Evolutionary conservation across 2,797 vertebrate genomes (phyloP).

Genomic region (Pseudotriccus pelzelni): DNA sequence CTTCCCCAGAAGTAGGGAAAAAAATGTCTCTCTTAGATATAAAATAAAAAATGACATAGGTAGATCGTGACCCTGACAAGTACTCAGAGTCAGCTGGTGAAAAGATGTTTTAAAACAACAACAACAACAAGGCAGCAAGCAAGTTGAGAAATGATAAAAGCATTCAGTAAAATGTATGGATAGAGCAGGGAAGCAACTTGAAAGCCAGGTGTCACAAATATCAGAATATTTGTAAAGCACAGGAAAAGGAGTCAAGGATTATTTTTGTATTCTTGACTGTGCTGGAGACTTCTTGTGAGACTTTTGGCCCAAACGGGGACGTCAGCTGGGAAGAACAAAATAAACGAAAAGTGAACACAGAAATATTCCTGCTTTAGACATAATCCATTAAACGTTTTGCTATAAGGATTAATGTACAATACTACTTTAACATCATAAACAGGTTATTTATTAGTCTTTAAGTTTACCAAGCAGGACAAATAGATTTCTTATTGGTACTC

Average conservation of each 20-base stretch:
- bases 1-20: constrained; percentile 24
- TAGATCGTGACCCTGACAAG: constrained; percentile 39
- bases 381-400: not conserved
- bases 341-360: not conserved
- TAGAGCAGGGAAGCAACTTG: not conserved
- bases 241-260: not conserved
- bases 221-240: not conserved
- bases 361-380: not conserved
- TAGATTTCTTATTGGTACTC: not conserved
- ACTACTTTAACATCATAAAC: not conserved
- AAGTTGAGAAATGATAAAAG: constrained; percentile 23
- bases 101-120: constrained; percentile 25
- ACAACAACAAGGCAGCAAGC: not conserved
- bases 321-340: not conserved
- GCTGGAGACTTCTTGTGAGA: not conserved
- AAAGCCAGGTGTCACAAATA: constrained; percentile 21
- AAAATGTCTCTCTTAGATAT: not conserved
- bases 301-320: not conserved
- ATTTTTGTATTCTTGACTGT: not conserved
- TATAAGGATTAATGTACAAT: not conserved
- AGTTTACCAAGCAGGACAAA: not conserved
- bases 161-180: not conserved
- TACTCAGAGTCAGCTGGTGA: not conserved
- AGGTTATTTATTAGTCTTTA: not conserved
- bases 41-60: constrained; percentile 35